Percentiles rank a stretch among this genome's conserved stretches.
phyloP scores from a whole-genome alignment of 1,140 invertebrate genomes.

The Lucilia cuprina region DNA sequence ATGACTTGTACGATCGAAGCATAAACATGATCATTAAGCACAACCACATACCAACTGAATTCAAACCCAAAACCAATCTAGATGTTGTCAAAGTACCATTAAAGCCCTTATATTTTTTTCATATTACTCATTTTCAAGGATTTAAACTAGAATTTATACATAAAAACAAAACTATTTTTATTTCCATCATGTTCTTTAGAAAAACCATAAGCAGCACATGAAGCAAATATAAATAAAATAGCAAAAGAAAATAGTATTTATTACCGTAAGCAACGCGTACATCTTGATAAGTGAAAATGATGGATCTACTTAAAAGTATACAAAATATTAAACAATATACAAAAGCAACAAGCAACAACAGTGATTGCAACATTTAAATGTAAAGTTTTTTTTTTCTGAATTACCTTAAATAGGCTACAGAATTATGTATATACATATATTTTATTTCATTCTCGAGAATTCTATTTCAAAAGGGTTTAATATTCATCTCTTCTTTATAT shows the following conservation, averaged over 20 bases:
- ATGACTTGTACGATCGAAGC: background rate
- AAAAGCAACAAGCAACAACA: background rate
- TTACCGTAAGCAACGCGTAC: conserved; percentile 34
- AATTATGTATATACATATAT: background rate
- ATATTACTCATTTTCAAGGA: background rate
- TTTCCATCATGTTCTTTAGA: conserved; percentile 12
- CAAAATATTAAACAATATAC: conserved; percentile 22
- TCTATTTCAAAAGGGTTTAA: background rate
- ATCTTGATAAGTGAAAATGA: conserved; percentile 33
- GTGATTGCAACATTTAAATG: background rate
- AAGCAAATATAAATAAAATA: too few relatives aligned
- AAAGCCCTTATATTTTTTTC: background rate
- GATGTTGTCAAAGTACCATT: background rate
- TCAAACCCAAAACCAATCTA: background rate
- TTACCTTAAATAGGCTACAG: background rate
- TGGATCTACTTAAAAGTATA: conserved; percentile 28
- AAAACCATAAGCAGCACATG: background rate
- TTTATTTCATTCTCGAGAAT: background rate
- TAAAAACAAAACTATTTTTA: background rate
- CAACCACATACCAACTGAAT: background rate
- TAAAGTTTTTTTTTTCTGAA: background rate
- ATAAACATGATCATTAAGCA: background rate
- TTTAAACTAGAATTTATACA: background rate
- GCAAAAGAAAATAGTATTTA: conserved; percentile 19
- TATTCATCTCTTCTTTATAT: background rate